Evolutionary conservation across 2,113 vertebrate genomes (phyloP).

Genomic region (Ellobius talpinus): DNA sequence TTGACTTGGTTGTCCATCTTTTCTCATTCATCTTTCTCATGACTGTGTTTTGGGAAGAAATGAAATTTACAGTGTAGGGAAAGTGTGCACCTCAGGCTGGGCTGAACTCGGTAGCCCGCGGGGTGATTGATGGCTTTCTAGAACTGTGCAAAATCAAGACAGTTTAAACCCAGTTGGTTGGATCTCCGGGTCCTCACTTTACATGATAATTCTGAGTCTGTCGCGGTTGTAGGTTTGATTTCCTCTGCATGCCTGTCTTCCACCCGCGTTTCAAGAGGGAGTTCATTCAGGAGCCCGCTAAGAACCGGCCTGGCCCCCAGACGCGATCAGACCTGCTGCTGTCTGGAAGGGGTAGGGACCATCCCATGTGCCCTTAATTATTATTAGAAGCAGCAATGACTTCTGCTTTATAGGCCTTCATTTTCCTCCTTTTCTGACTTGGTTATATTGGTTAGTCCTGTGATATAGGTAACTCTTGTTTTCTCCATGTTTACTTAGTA

Average conservation of each 20-base stretch:
- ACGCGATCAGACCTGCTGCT: slow-evolving; percentile 95
- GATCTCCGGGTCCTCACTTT: slow-evolving; percentile 63
- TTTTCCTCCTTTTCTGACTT: slow-evolving; percentile 57
- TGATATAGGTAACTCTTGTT: slow-evolving; percentile 45
- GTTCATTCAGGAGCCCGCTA: slow-evolving; percentile 91
- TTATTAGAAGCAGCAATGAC: slow-evolving; percentile 68
- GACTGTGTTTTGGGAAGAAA: slow-evolving; percentile 43
- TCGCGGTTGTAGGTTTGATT: slow-evolving; percentile 92
- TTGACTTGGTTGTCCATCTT: slow-evolving; percentile 35
- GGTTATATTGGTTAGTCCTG: slow-evolving; percentile 28
- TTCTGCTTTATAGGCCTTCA: background rate
- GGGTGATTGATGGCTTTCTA: slow-evolving; percentile 40
- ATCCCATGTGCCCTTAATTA: slow-evolving; percentile 35
- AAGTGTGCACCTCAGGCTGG: slow-evolving; percentile 56
- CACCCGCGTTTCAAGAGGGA: slow-evolving; percentile 94
- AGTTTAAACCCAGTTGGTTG: slow-evolving; percentile 56
- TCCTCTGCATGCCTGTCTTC: slow-evolving; percentile 96
- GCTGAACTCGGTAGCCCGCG: background rate
- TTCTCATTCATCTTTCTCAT: slow-evolving; percentile 58
- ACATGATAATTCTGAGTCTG: slow-evolving; percentile 78
- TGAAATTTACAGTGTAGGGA: slow-evolving; percentile 33
- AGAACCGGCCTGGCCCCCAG: slow-evolving; percentile 90
- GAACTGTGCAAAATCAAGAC: slow-evolving; percentile 49
- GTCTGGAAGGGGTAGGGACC: slow-evolving; percentile 91
- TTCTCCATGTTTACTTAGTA: slow-evolving; percentile 51